These are phyloP conservation scores for Hylomyscus alleni DNA, from an alignment of 2,797 vertebrate species.

Conservation along the genomic window DNA sequence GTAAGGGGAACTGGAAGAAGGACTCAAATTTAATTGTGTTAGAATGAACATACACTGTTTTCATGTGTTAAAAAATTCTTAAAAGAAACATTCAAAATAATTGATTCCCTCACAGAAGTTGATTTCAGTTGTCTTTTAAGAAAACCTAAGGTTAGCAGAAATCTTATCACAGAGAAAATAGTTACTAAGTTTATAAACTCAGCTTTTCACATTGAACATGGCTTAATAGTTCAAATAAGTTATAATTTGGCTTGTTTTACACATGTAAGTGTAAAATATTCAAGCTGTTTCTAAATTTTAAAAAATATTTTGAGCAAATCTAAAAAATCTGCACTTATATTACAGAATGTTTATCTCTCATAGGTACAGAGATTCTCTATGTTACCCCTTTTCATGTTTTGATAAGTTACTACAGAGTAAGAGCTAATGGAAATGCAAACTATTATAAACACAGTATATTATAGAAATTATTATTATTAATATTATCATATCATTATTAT, in stretches of 20 bases:
- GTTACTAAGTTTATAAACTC: neutral
- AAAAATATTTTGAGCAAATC: neutral
- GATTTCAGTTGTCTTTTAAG: slow-evolving; percentile 3
- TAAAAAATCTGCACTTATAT: neutral
- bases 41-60: neutral
- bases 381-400: neutral
- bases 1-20: neutral
- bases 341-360: neutral
- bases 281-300: neutral
- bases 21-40: neutral
- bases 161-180: neutral
- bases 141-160: slow-evolving; percentile 24
- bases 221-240: neutral
- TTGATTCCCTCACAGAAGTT: neutral
- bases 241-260: neutral
- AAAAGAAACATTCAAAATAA: slow-evolving; percentile 1
- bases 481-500: no score
- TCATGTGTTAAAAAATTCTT: slow-evolving; percentile 1
- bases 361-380: neutral
- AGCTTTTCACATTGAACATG: neutral
- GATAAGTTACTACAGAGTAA: neutral
- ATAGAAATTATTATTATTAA: neutral
- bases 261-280: neutral
- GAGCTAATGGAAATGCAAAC: neutral
- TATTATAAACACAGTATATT: neutral